These are phyloP conservation scores for Tribolium castaneum DNA, from an alignment of 1,140 invertebrate genomes.

Conservation along the genomic window DNA sequence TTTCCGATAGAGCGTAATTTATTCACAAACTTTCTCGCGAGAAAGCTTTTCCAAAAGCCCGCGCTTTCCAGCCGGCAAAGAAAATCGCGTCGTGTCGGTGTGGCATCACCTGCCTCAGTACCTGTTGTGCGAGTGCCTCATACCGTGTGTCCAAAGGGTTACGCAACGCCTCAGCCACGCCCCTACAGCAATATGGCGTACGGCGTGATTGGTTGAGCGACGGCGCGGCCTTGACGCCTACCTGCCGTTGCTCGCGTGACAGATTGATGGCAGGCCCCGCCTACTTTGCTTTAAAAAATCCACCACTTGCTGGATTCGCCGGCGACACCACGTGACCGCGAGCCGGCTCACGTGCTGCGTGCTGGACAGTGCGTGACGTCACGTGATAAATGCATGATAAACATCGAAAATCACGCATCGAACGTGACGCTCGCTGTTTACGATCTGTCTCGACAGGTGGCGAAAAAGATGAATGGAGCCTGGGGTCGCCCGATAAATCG, in stretches of 20 bases:
- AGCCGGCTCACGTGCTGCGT: conserved; percentile 50
- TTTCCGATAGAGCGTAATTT: background rate
- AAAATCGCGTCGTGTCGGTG: background rate
- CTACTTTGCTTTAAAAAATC: conserved; percentile 52
- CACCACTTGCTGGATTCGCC: conserved; percentile 59
- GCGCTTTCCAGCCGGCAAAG: background rate
- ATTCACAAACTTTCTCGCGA: background rate
- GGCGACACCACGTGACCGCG: conserved; percentile 50
- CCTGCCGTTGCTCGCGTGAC: conserved; percentile 56
- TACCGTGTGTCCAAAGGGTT: conserved; percentile 47
- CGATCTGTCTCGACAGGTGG: conserved; percentile 55
- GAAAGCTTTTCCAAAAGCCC: background rate
- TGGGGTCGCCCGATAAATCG: conserved; percentile 37
- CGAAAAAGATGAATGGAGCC: conserved; percentile 56
- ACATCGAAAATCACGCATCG: conserved; percentile 53
- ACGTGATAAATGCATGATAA: conserved; percentile 53
- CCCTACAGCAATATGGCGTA: conserved; percentile 60
- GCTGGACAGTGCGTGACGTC: conserved; percentile 46
- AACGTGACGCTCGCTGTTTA: conserved; percentile 46
- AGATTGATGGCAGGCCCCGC: conserved; percentile 57
- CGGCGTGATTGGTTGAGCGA: conserved; percentile 59
- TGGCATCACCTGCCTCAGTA: background rate
- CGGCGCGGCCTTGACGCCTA: conserved; percentile 56
- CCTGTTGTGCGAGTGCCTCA: conserved; percentile 34
- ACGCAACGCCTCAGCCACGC: conserved; percentile 53